Conservation (phyloP, 2,888 invertebrate genomes). For the Catonia carolina region DNA sequence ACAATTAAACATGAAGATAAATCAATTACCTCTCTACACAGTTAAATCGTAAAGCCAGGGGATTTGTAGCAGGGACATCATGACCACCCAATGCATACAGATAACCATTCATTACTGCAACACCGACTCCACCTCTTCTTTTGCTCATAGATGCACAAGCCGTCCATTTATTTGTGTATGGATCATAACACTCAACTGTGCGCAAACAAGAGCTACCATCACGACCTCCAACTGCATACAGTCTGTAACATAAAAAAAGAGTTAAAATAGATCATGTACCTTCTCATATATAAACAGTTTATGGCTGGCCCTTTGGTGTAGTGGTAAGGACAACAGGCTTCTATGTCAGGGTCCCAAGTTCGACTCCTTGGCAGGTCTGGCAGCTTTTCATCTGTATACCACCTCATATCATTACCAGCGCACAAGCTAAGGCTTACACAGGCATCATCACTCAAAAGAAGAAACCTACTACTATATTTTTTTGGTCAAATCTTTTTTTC, state of each 20-base stretch:
- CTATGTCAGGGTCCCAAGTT: too few relatives aligned
- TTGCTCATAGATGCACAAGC: slow-evolving; percentile 81
- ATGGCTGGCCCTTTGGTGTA: not conserved
- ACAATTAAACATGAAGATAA: too few relatives aligned
- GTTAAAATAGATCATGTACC: too few relatives aligned
- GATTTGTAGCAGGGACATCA: slow-evolving; percentile 85
- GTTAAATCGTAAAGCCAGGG: slow-evolving; percentile 72
- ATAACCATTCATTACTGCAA: slow-evolving; percentile 79
- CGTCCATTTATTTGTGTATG: slow-evolving; percentile 73
- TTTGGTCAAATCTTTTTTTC: too few relatives aligned
- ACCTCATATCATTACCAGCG: too few relatives aligned
- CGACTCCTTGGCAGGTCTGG: too few relatives aligned
- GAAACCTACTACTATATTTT: too few relatives aligned
- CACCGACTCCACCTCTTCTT: slow-evolving; percentile 82
- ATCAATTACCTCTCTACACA: slow-evolving; percentile 81
- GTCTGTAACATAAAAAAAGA: slow-evolving; percentile 45
- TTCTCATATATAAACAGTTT: not conserved
- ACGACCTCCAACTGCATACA: slow-evolving; percentile 89
- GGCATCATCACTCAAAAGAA: too few relatives aligned
- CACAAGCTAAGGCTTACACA: too few relatives aligned
- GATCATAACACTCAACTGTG: slow-evolving; percentile 76
- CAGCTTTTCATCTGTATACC: too few relatives aligned
- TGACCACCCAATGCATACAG: slow-evolving; percentile 91
- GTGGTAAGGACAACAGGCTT: too few relatives aligned
- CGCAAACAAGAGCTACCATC: slow-evolving; percentile 86